Evolutionary conservation across 2,113 vertebrate genomes (phyloP).

Genomic region (Epinephelus lanceolatus): DNA sequence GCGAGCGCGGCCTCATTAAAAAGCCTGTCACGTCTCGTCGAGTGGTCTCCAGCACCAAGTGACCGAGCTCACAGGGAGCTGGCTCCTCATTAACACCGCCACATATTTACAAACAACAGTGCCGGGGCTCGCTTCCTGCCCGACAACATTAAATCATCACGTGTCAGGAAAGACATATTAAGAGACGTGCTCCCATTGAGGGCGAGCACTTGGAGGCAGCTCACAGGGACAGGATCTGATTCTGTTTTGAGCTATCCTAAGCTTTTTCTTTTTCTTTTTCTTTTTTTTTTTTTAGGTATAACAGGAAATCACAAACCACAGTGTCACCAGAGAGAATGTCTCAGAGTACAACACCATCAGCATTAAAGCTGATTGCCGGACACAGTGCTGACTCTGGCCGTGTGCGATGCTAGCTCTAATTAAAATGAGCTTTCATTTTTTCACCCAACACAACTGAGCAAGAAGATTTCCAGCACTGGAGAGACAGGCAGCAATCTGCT

Average conservation of each 20-base stretch:
- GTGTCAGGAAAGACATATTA: not conserved
- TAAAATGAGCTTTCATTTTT: slow-evolving; percentile 29
- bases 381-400: not conserved
- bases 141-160: not conserved
- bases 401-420: slow-evolving; percentile 6
- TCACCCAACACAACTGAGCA: slow-evolving; percentile 7
- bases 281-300: not conserved
- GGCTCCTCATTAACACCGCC: slow-evolving; percentile 89
- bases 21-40: slow-evolving; percentile 86
- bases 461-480: slow-evolving; percentile 21
- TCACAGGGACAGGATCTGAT: not conserved
- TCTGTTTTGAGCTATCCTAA: not conserved
- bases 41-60: slow-evolving; percentile 80
- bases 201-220: not conserved
- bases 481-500: slow-evolving; percentile 1
- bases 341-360: not conserved
- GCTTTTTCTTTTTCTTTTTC: not conserved
- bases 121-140: not conserved
- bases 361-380: slow-evolving; percentile 16
- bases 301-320: not conserved
- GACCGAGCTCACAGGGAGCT: slow-evolving; percentile 79
- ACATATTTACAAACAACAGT: slow-evolving; percentile 91
- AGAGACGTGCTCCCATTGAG: not conserved
- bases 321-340: not conserved
- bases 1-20: slow-evolving; percentile 77